phyloP scores from a whole-genome alignment of 2,797 vertebrate species.

The Anas georgica region DNA sequence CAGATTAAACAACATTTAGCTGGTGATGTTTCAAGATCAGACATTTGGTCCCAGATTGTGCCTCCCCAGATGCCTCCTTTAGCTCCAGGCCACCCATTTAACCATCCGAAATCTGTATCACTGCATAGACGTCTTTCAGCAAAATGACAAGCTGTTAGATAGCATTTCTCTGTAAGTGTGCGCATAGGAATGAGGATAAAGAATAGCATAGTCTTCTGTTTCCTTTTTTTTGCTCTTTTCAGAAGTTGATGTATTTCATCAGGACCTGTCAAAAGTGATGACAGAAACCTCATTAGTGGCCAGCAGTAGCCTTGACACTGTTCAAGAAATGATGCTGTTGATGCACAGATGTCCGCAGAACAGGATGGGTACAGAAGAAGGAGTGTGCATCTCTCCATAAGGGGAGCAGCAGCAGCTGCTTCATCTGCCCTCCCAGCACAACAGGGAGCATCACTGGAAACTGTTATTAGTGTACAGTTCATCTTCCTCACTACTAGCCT shows the following conservation, averaged over 20 bases:
- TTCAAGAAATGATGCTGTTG: background rate
- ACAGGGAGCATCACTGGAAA: background rate
- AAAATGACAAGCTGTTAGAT: background rate
- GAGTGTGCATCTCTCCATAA: accelerated
- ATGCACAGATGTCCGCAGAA: background rate
- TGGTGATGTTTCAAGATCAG: background rate
- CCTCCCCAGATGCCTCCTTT: background rate
- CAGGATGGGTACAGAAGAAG: background rate
- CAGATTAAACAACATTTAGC: background rate
- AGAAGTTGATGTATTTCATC: background rate
- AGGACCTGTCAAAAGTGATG: background rate
- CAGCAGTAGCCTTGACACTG: background rate
- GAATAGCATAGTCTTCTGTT: conserved; percentile 22
- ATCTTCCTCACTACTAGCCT: background rate
- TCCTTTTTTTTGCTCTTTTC: background rate
- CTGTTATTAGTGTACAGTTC: background rate
- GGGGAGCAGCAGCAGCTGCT: background rate
- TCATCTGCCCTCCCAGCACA: background rate
- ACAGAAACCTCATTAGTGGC: background rate
- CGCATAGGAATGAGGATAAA: background rate
- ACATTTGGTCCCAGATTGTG: background rate
- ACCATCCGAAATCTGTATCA: background rate
- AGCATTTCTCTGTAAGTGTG: background rate
- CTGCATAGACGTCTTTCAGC: background rate
- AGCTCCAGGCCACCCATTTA: background rate